Conservation (phyloP, 1,140 invertebrate species). For the Tetraneura akinire region DNA sequence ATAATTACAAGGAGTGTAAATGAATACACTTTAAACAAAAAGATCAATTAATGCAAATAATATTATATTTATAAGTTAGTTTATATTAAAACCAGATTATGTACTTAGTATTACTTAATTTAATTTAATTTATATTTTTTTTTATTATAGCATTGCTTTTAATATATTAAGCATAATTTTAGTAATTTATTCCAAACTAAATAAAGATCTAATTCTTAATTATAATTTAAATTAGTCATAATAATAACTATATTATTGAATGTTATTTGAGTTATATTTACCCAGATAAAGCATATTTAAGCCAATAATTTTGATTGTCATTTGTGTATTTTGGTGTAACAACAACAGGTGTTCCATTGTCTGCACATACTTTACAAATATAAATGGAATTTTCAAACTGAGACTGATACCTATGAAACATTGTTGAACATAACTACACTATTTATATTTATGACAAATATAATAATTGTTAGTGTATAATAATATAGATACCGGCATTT, state of each 20-base stretch:
- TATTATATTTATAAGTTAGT: too few species aligned
- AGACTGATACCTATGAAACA: slow-evolving; percentile 68
- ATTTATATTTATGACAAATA: not conserved
- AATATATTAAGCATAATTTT: slow-evolving; percentile 1
- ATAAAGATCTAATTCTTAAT: too few species aligned
- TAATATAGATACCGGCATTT: slow-evolving; percentile 60
- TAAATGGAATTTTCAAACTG: slow-evolving; percentile 79
- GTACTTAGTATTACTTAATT: too few species aligned
- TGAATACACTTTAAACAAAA: too few species aligned
- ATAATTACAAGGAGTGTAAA: too few species aligned
- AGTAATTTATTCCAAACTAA: too few species aligned
- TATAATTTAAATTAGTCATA: too few species aligned
- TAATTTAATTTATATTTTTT: too few species aligned
- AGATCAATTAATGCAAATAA: too few species aligned
- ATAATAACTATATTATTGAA: not conserved
- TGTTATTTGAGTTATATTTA: slow-evolving; percentile 58
- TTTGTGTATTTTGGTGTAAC: slow-evolving; percentile 66
- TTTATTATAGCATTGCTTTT: too few species aligned
- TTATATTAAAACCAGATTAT: too few species aligned
- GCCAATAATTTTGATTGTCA: slow-evolving; percentile 69
- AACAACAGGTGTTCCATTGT: slow-evolving; percentile 66
- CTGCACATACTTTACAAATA: slow-evolving; percentile 70
- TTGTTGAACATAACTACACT: too few species aligned
- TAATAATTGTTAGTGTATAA: not conserved
- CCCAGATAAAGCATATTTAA: slow-evolving; percentile 80